Evolutionary conservation across 23 tunicate species (phyloP).

Genomic region (Styela clava): DNA sequence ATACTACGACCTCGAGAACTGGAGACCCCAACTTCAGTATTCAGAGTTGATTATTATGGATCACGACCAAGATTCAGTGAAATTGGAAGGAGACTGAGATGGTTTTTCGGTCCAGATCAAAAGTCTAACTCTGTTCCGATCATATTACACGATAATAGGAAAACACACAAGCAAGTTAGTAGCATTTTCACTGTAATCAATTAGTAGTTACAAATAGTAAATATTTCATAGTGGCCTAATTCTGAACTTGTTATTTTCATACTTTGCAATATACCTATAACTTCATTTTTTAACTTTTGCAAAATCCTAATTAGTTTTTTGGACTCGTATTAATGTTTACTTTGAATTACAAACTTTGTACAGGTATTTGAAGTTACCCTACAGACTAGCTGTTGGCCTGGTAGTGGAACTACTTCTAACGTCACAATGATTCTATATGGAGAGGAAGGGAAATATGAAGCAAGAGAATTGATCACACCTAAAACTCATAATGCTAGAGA

Average conservation of each 20-base stretch:
- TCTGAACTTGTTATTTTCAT: no score
- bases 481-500: slow-evolving; percentile 26
- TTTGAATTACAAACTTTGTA: no score
- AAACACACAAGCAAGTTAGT: slow-evolving; percentile 3
- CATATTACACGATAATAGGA: slow-evolving; percentile 28
- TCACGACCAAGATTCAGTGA: slow-evolving; percentile 1
- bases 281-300: no score
- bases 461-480: slow-evolving; percentile 67
- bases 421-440: slow-evolving; percentile 45
- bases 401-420: slow-evolving; percentile 80
- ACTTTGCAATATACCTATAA: no score
- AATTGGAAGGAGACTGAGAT: slow-evolving; percentile 3
- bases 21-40: not conserved
- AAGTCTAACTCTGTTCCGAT: slow-evolving; percentile 27
- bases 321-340: no score
- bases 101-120: slow-evolving; percentile 18
- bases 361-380: slow-evolving; percentile 24
- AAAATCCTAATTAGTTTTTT: no score
- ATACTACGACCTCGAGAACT: slow-evolving; percentile 3
- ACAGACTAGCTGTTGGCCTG: slow-evolving; percentile 88
- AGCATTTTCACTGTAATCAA: no score
- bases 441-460: slow-evolving; percentile 73
- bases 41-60: not conserved
- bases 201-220: no score
- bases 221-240: no score